Evolutionary conservation across 1,140 invertebrate species (phyloP).

Genomic region (Sarcophaga peregrina): DNA sequence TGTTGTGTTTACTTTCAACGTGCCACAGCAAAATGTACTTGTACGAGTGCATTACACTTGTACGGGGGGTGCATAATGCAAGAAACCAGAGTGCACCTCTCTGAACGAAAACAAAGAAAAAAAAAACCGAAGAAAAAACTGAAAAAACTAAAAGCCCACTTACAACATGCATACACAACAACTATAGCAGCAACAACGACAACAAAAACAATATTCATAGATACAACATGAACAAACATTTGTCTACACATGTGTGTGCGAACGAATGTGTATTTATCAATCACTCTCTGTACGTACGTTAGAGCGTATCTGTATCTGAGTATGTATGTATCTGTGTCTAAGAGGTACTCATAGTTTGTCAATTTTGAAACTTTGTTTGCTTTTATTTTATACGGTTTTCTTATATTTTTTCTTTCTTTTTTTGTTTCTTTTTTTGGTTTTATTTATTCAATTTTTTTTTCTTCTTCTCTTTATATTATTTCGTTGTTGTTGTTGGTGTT

Average conservation of each 20-base stretch:
- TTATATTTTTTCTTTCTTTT: too few relatives aligned
- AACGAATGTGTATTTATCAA: neutral
- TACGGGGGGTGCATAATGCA: neutral
- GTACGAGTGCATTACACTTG: slow-evolving; percentile 29
- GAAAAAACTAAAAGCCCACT: slow-evolving; percentile 30
- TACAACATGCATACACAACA: slow-evolving; percentile 15
- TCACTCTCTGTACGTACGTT: neutral
- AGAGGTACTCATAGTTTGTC: slow-evolving; percentile 29
- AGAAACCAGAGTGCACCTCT: neutral
- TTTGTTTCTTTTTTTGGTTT: too few relatives aligned
- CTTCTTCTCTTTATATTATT: neutral
- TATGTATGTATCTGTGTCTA: slow-evolving; percentile 6
- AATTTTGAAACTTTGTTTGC: slow-evolving; percentile 38
- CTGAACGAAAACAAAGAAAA: neutral
- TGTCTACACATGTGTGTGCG: neutral
- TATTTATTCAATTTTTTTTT: too few relatives aligned
- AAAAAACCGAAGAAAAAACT: slow-evolving; percentile 10
- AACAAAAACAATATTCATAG: neutral
- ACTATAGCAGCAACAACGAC: too few relatives aligned
- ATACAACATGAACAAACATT: neutral
- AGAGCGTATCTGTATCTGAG: neutral
- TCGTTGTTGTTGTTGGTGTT: neutral
- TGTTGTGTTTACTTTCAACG: slow-evolving; percentile 36
- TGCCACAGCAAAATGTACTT: slow-evolving; percentile 36
- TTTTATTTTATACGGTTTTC: neutral